Evolutionary conservation across 2,888 invertebrate genomes (phyloP), one percentile per base, ranked within the genome.

Genomic region (Leucania comma): DNA sequence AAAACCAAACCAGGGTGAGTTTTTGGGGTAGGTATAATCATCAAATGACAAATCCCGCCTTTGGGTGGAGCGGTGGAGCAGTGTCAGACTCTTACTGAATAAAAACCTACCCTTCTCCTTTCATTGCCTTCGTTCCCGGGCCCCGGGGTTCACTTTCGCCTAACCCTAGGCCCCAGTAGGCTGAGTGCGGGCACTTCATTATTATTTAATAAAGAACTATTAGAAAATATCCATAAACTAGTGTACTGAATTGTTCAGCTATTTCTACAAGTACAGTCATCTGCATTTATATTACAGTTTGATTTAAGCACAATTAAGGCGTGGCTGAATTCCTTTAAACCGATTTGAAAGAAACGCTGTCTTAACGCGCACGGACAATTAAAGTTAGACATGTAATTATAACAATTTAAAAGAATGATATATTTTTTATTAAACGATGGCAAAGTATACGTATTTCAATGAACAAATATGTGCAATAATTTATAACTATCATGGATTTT

Each of bases 321-420:
- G 71, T 66, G 57, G 57, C 26, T 63, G n/a, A 57, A 78, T 62
- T 61, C 67, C 38, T 68, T 60, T 22, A 63, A 80, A 62, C 29
- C 61, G 32, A 71, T 65, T 71, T 22, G 48, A 69, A 68, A 58
- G 57, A 72, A 57, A 66, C 62, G 66, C 69, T 56, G 62, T 56
- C 57, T 75, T 68, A 60, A 70, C 65, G 71, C 71, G 58, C 63
- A 68, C n/a, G 64, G 71, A 76, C 75, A 77, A 83, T 85, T 83
- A 72, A 74, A 72, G 32, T 61, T 60, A 60, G 60, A 75, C 67
- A 73, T 79, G 72, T 72, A 81, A 85, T 86, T 85, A 82, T 72
- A 78, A 79, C 72, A 83, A 83, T 86, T 81, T 78, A 80, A 80
- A 86, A 73, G 78, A 84, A 86, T 82, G 80, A 84, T 86, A 82